A percentile compares a stretch with the other conserved stretches of the same genome.
Evolutionary conservation across 2,113 vertebrate genomes (phyloP).

Genomic region (Gymnogyps californianus): DNA sequence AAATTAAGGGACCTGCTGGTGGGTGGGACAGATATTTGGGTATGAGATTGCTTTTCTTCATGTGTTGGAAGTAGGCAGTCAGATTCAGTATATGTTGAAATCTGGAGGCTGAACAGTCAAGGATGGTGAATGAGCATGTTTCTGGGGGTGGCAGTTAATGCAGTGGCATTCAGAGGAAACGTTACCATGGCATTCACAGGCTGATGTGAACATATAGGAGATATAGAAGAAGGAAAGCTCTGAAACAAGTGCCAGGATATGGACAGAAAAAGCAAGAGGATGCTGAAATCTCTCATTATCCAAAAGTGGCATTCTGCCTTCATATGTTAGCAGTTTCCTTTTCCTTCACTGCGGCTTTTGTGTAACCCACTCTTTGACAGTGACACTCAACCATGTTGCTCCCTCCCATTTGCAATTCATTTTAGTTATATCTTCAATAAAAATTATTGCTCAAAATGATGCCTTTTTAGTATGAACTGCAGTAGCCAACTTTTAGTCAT

Average conservation of each 20-base stretch:
- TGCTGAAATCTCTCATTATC: conserved; percentile 9
- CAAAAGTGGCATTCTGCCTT: neutral
- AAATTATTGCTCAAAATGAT: neutral
- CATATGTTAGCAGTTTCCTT: neutral
- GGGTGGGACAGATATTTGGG: conserved; percentile 11
- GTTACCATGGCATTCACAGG: conserved; percentile 30
- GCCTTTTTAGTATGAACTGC: neutral
- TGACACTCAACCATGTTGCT: neutral
- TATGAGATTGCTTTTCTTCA: neutral
- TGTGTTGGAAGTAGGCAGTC: neutral
- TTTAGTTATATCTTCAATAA: neutral
- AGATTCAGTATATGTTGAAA: conserved; percentile 4
- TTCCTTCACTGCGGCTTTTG: neutral
- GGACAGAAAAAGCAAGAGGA: neutral
- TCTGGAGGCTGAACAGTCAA: conserved; percentile 27
- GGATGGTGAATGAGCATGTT: conserved; percentile 53
- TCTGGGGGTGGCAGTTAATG: conserved; percentile 28
- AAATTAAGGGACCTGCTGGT: neutral
- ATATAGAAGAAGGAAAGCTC: neutral
- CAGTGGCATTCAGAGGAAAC: neutral
- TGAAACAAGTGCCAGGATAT: neutral
- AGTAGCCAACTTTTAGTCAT: neutral
- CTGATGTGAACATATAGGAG: conserved; percentile 18
- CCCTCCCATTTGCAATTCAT: neutral
- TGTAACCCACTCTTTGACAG: neutral